Evolutionary conservation across 2,113 vertebrate genomes (phyloP).

Genomic region (Aspidoscelis tigris): DNA sequence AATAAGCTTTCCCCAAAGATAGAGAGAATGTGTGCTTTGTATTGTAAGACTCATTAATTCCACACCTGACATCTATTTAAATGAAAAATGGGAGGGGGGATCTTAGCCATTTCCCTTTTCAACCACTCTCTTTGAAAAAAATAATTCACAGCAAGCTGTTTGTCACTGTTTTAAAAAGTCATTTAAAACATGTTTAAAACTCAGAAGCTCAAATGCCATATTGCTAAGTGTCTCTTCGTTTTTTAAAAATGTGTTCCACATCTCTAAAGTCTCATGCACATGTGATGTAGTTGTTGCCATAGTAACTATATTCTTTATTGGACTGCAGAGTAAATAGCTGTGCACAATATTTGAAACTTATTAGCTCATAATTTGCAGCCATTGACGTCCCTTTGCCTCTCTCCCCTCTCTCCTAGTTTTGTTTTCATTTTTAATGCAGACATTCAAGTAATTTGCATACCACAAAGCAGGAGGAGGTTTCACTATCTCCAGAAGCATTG

Average conservation of each 20-base stretch:
- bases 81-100: slow-evolving; percentile 25
- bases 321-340: slow-evolving; percentile 66
- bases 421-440: slow-evolving; percentile 29
- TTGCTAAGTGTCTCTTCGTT: slow-evolving; percentile 38
- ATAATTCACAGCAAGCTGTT: not conserved
- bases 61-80: slow-evolving; percentile 29
- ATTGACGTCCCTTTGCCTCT: slow-evolving; percentile 10
- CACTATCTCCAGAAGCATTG: not conserved
- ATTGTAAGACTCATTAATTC: not conserved
- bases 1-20: slow-evolving; percentile 15
- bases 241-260: slow-evolving; percentile 41
- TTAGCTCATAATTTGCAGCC: slow-evolving; percentile 57
- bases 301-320: slow-evolving; percentile 63
- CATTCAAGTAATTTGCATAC: slow-evolving; percentile 31
- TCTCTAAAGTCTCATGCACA: slow-evolving; percentile 51
- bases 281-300: slow-evolving; percentile 69
- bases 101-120: slow-evolving; percentile 32
- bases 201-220: slow-evolving; percentile 45
- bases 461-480: not conserved
- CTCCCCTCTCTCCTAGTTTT: slow-evolving; percentile 15
- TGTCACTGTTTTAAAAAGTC: slow-evolving; percentile 31
- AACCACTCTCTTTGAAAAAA: slow-evolving; percentile 38
- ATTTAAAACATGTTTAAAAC: slow-evolving; percentile 60
- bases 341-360: slow-evolving; percentile 63
- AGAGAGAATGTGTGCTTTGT: slow-evolving; percentile 2